phyloP scores from a whole-genome alignment of 2,113 vertebrate species.

The Nibea coibor region DNA sequence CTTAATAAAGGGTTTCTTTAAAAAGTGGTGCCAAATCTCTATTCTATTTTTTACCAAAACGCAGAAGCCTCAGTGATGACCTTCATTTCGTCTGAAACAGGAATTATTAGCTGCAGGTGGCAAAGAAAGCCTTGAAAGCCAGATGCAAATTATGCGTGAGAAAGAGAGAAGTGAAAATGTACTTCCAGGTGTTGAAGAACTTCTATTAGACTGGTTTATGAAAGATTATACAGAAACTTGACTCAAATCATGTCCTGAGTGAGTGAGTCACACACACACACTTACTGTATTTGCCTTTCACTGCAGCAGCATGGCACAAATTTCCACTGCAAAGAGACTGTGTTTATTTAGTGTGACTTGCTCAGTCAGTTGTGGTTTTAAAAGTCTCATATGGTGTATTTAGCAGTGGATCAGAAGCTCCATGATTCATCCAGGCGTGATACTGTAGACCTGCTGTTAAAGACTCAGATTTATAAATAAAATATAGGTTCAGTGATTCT shows the following conservation, averaged over 20 bases:
- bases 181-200: neutral
- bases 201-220: neutral
- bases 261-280: neutral
- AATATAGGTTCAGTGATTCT: neutral
- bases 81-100: neutral
- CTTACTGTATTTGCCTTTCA: slow-evolving; percentile 8
- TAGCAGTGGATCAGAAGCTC: neutral
- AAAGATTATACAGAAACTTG: neutral
- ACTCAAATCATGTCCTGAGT: neutral
- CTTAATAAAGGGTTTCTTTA: neutral
- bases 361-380: neutral
- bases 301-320: neutral
- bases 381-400: neutral
- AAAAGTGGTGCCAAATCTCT: neutral
- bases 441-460: neutral
- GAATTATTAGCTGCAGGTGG: neutral
- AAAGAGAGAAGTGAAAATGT: neutral
- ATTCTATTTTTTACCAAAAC: neutral
- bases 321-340: slow-evolving; percentile 1
- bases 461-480: neutral
- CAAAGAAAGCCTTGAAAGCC: neutral
- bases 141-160: neutral
- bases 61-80: neutral
- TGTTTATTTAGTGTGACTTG: slow-evolving; percentile 21
- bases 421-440: neutral